These are phyloP conservation scores for Herpailurus yagouaroundi DNA, from an alignment of 2,113 vertebrate genomes.

Conservation along the genomic window DNA sequence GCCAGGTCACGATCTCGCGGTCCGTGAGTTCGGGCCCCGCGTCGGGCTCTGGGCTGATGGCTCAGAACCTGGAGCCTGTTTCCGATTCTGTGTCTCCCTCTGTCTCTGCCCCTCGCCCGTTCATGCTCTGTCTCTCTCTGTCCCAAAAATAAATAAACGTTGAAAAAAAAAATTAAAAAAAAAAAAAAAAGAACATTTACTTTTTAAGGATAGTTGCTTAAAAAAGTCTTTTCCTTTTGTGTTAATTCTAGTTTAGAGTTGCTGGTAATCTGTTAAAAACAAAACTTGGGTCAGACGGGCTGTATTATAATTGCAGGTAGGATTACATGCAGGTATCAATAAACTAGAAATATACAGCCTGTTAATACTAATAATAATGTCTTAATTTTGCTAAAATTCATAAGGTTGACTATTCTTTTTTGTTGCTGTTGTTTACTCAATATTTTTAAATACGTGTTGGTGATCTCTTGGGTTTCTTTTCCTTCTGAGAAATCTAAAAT, in stretches of 20 bases:
- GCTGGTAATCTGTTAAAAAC: not conserved
- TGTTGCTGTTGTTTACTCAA: not conserved
- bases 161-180: too few relatives aligned
- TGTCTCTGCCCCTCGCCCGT: too few relatives aligned
- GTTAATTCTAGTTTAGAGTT: not conserved
- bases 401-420: not conserved
- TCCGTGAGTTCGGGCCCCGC: too few relatives aligned
- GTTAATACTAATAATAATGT: not conserved
- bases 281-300: not conserved
- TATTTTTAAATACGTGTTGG: not conserved
- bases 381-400: not conserved
- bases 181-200: not conserved
- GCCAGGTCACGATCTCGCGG: too few relatives aligned
- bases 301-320: not conserved
- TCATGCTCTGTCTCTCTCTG: too few relatives aligned
- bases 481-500: not conserved
- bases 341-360: not conserved
- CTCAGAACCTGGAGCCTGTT: too few relatives aligned
- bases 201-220: not conserved
- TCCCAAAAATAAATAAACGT: too few relatives aligned
- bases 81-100: too few relatives aligned
- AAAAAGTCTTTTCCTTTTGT: not conserved
- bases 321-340: too few relatives aligned
- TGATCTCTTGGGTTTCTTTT: not conserved
- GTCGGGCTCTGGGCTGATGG: too few relatives aligned